phyloP scores from a whole-genome alignment of 2,888 invertebrate species.

The Chrysotoxum bicinctum region DNA sequence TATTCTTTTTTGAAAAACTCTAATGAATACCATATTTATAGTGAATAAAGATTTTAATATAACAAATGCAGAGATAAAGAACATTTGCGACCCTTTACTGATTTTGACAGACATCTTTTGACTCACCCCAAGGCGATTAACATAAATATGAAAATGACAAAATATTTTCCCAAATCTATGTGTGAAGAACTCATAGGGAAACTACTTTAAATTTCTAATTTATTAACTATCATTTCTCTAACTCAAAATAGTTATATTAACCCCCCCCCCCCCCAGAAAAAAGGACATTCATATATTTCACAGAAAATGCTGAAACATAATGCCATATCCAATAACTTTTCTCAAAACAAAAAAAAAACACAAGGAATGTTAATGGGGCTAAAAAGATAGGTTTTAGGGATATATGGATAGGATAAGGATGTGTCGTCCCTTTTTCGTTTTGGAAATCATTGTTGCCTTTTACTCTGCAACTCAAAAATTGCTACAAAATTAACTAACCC shows the following conservation, averaged over 20 bases:
- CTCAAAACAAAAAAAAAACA: not conserved
- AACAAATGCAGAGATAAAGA: too few relatives aligned
- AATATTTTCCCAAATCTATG: not conserved
- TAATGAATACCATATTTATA: too few relatives aligned
- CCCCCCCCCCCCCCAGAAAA: too few relatives aligned
- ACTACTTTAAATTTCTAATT: slow-evolving; percentile 56
- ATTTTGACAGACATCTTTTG: not conserved
- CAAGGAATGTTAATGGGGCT: slow-evolving; percentile 36
- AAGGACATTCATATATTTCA: slow-evolving; percentile 51
- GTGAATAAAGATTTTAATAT: too few relatives aligned
- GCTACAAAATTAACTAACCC: slow-evolving; percentile 66
- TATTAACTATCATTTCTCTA: slow-evolving; percentile 57
- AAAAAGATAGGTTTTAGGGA: not conserved
- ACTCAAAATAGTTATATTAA: slow-evolving; percentile 2
- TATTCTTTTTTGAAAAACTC: too few relatives aligned
- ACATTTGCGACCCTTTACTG: not conserved
- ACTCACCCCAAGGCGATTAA: not conserved
- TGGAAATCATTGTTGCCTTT: slow-evolving; percentile 7
- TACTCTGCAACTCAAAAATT: slow-evolving; percentile 51
- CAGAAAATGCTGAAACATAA: slow-evolving; percentile 46
- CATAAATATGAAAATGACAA: not conserved
- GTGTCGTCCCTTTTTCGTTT: slow-evolving; percentile 46
- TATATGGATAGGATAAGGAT: slow-evolving; percentile 4
- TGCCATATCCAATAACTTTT: slow-evolving; percentile 46
- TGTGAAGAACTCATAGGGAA: not conserved